Evolutionary conservation across 2,888 invertebrate genomes (phyloP).

Genomic region (Xylophagus ater): DNA sequence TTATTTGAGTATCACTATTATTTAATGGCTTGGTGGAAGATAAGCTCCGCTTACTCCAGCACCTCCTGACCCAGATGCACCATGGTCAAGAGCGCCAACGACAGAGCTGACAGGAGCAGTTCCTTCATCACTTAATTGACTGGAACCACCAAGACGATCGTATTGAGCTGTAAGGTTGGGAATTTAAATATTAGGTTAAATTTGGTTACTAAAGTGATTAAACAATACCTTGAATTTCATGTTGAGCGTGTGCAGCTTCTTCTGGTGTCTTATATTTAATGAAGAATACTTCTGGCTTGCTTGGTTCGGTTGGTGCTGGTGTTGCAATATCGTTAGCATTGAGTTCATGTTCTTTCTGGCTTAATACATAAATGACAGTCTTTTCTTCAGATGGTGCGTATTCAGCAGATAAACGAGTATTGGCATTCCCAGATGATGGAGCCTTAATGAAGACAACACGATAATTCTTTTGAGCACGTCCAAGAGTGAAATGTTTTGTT

Average conservation of each 20-base stretch:
- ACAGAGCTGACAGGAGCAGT: slow-evolving; percentile 22
- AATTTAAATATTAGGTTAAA: neutral
- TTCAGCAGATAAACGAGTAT: slow-evolving; percentile 4
- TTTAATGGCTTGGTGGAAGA: neutral
- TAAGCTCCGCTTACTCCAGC: neutral
- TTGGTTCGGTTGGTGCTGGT: slow-evolving; percentile 25
- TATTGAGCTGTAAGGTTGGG: slow-evolving; percentile 20
- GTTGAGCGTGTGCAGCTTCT: slow-evolving; percentile 34
- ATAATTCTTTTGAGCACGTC: slow-evolving; percentile 16
- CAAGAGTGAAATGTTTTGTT: slow-evolving; percentile 13
- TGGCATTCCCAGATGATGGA: slow-evolving; percentile 12
- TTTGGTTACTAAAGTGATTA: neutral
- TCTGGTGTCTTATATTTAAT: slow-evolving; percentile 36
- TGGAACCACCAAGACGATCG: slow-evolving; percentile 25
- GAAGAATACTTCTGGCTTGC: slow-evolving; percentile 36
- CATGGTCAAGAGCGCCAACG: slow-evolving; percentile 7
- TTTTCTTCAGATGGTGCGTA: slow-evolving; percentile 36
- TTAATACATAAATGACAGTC: slow-evolving; percentile 36
- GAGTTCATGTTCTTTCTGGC: slow-evolving; percentile 30
- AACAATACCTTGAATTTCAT: slow-evolving; percentile 30
- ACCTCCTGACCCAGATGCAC: neutral
- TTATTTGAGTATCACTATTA: too few species aligned
- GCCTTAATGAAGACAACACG: slow-evolving; percentile 21
- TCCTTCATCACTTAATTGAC: slow-evolving; percentile 25
- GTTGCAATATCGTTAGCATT: slow-evolving; percentile 28